Evolutionary conservation across 2,888 invertebrate species (phyloP), one percentile per base, ranked within the genome.

Genomic region (Acleris literana): DNA sequence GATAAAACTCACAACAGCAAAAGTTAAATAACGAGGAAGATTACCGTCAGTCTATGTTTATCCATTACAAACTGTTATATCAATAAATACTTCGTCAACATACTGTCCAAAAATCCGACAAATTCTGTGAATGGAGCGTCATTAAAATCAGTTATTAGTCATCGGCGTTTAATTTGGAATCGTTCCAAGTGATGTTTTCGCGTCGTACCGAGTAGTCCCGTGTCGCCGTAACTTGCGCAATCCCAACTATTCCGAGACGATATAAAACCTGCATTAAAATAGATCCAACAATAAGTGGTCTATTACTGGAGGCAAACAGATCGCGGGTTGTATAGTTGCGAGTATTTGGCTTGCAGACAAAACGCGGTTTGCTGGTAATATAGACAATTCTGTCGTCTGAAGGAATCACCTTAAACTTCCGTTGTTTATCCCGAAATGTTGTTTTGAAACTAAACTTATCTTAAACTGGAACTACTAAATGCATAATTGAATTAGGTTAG

Each of bases 221-320:
- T 59, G 59, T 55, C 61, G 64, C 49, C 20, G 57, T 57, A 17
- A 9, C 49, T 65, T 68, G 68, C 68, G 68, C 60, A 64, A 63
- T 61, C 44, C 7, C 51, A 60, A 65, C 55, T 65, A 61, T 65
- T 60, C 56, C 63, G 43, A 44, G 60, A 29, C 55, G 55, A 56
- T 61, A 65, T 56, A 65, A 65, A 65, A 60, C 51, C 60, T 65
- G 53, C 44, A 65, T 65, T 61, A 62, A 62, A 66, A 66, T 66
- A 66, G 66, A 62, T 22, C 29, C 2, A 49, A 65, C 65, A 65
- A 61, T 65, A 48, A 64, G 48, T 55, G 59, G 25, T 43, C 25
- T 59, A 56, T 56, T 56, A 29, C 33, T 53, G 64, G 33, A 55
- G 51, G 20, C 13, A 51, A 51, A 16, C 22, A 18, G n/a, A 46